Conservation (phyloP, 2,113 vertebrate genomes). For the Ptilorrhoa leucosticta region DNA sequence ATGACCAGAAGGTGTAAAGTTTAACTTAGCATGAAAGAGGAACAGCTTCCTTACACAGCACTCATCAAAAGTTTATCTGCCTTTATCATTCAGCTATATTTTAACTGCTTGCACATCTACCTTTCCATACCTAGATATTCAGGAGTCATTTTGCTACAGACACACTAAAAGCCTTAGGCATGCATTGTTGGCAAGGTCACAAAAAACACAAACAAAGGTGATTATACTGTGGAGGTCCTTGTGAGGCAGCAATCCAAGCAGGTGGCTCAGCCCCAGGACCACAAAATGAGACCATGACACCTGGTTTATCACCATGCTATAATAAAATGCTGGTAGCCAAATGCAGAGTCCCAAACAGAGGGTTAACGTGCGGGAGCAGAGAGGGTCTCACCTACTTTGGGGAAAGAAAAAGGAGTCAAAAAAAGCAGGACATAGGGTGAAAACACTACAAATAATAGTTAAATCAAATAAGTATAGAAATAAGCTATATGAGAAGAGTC, state of each 20-base stretch:
- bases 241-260: neutral
- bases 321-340: neutral
- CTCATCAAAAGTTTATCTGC: neutral
- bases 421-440: neutral
- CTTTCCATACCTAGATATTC: neutral
- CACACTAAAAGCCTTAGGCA: neutral
- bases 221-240: neutral
- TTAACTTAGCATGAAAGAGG: neutral
- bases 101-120: neutral
- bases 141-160: constrained; percentile 4
- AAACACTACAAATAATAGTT: neutral
- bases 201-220: neutral
- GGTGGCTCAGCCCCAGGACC: constrained; percentile 25
- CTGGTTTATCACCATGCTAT: neutral
- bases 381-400: neutral
- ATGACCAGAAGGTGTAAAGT: neutral
- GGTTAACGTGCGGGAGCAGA: neutral
- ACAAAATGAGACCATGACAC: neutral
- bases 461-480: neutral
- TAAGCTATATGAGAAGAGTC: neutral
- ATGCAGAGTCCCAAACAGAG: neutral
- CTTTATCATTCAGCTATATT: neutral
- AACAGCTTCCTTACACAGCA: neutral
- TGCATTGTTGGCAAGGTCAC: neutral
- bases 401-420: neutral